Evolutionary conservation across 64 coral and sea anemone genomes (phyloP), one percentile per base, ranked within the genome.

Genomic region (Montipora sp.): DNA sequence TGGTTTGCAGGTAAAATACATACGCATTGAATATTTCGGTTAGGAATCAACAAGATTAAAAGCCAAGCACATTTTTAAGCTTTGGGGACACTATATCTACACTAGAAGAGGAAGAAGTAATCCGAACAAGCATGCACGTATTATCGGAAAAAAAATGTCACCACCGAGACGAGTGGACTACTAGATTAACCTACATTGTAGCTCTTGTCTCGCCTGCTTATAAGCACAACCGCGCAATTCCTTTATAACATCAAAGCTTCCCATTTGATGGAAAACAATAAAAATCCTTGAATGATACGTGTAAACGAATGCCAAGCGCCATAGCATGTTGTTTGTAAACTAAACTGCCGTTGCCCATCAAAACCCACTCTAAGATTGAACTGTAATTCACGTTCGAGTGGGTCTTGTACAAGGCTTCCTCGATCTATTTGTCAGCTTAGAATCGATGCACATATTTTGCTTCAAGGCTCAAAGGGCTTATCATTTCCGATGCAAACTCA

Each of bases 231-330:
- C 50, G 15, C 22, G 74, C 59, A 51, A 87, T 90, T 93, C 59
- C 82, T 85, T 66, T 19, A 2, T 36, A 22, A 59, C 92, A 80
- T n/a, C 47, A 63, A 93, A 60, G 89, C 81, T 93, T 87, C 89
- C 91, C 59, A 81, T 77, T 84, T 81, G 23, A 94, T 78, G 73
- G 23, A 78, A 98, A 98, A 98, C 89, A 94, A 91, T 75, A 51
- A 76, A 83, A 87, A 90, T 89, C 90, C 80, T 76, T 90, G 83
- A 84, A 92, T 92, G 66, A 88, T 72, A 83, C 70, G 83, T 87
- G 78, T 74, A 98, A 89, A 94, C 89, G 83, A 89, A 88, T 68
- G 59, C 67, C 60, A 91, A 89, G 48, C 79, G 70, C 78, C 59
- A 84, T 67, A 65, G 90, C 87, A 51, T 87, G 85, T 63, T 92